These are phyloP conservation scores for Myocastor coypus DNA, from an alignment of 2,113 vertebrate genomes.

Conservation along the genomic window DNA sequence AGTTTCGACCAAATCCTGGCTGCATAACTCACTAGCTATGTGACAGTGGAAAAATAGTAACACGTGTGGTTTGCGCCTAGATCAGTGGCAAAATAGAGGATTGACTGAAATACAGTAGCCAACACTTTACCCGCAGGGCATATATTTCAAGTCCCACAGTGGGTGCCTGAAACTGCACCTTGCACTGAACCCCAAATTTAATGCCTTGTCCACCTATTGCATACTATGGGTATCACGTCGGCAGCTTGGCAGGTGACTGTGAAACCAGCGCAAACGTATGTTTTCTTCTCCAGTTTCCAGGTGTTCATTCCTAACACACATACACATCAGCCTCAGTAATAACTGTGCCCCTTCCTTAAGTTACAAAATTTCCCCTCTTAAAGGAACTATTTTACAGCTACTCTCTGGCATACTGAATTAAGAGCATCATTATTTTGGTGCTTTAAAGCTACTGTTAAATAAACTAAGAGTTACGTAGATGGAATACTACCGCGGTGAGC, in stretches of 20 bases:
- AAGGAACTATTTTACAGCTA: neutral
- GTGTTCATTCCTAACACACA: neutral
- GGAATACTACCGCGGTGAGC: neutral
- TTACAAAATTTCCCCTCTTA: neutral
- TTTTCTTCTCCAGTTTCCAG: neutral
- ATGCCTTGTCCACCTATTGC: neutral
- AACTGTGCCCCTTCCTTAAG: neutral
- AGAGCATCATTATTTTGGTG: neutral
- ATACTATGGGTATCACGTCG: neutral
- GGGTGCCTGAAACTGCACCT: neutral
- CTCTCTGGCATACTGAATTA: neutral
- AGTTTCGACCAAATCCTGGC: neutral
- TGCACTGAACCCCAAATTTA: neutral
- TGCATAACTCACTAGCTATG: neutral
- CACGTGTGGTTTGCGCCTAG: neutral
- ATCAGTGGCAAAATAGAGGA: neutral
- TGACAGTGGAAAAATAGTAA: neutral
- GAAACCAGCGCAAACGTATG: neutral
- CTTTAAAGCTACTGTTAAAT: neutral
- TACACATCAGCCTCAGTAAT: neutral
- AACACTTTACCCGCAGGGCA: too few relatives aligned
- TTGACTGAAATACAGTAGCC: neutral
- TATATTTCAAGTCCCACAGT: neutral
- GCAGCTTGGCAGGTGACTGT: neutral
- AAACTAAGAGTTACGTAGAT: neutral